Evolutionary conservation across 2,888 invertebrate genomes (phyloP), one percentile per base, ranked within the genome.

Genomic region (Pelosia muscerda): DNA sequence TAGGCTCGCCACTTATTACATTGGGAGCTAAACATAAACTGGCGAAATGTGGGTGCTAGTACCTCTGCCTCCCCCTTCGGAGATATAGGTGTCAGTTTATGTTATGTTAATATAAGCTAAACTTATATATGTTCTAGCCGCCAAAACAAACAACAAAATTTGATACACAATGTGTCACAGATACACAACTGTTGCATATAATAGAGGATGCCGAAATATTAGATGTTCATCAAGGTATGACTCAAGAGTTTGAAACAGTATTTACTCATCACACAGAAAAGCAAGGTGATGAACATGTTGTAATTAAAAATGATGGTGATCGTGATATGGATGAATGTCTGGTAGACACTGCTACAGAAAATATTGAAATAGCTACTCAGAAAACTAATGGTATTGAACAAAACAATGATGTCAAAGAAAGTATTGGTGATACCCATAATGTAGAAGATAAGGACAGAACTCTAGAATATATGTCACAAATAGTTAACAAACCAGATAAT

Each of bases 181-280:
- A 94, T 57, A 94, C 93, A 3, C 91, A 95, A 76, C 77, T 95
- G 0, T 86, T 94, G 25, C 77, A 89, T 63, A 71, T 94, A 4
- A 87, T 91, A 34, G 88, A 92, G 71, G 84, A 89, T 74, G 91
- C 87, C 2, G 94, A 93, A 79, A 86, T 88, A 2, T 69, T 84
- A 54, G 75, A 86, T 38, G 68, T 65, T 4, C 75, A 87, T 31
- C 78, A 73, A 69, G 90, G 87, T 15, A 85, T 90, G 13, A 88
- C 88, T 9, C 86, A 92, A 71, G 92, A 92, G 73, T 91, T 92
- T 84, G 84, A 92, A 62, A 76, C 72, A 8, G 57, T 77, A 10
- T 84, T 84, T 60, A 64, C 63, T 65, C 76, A 81, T 38, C 58
- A 65, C n/a, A 64, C 55, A 28, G 65, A 64, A 49, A 62, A 61